These are phyloP conservation scores for Pachypeltis micranthus DNA, from an alignment of 1,140 invertebrate species.

Conservation along the genomic window DNA sequence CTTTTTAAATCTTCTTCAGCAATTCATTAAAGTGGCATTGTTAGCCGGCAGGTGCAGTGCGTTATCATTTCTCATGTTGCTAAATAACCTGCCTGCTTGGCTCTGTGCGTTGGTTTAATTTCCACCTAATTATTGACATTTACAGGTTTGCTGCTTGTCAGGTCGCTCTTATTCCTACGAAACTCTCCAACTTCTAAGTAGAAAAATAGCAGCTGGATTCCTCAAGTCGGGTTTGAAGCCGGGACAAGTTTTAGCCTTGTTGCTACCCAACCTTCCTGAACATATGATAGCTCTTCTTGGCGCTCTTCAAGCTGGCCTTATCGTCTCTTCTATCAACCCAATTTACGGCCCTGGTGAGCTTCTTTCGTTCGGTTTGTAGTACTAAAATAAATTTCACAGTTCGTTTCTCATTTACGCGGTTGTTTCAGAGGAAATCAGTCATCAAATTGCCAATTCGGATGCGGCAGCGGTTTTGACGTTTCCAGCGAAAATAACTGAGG, in stretches of 20 bases:
- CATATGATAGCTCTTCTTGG: conserved; percentile 54
- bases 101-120: not conserved
- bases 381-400: not conserved
- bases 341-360: conserved; percentile 66
- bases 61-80: not conserved
- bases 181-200: conserved; percentile 46
- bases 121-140: conserved; percentile 21
- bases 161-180: conserved; percentile 57
- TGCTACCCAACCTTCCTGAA: conserved; percentile 68
- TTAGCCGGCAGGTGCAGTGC: not conserved
- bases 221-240: conserved; percentile 48
- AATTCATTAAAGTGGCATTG: not conserved
- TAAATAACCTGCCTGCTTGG: not conserved
- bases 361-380: not conserved
- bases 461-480: conserved; percentile 56
- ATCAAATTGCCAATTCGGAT: conserved; percentile 51
- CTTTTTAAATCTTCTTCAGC: not conserved
- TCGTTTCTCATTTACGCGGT: too few species aligned
- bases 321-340: conserved; percentile 67
- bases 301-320: conserved; percentile 50
- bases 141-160: conserved; percentile 55
- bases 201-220: conserved; percentile 54
- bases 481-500: conserved; percentile 35
- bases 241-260: conserved; percentile 56
- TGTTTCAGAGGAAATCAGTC: conserved; percentile 56